Evolutionary conservation across 2,888 invertebrate genomes (phyloP).

Genomic region (Spicauda simplicius): DNA sequence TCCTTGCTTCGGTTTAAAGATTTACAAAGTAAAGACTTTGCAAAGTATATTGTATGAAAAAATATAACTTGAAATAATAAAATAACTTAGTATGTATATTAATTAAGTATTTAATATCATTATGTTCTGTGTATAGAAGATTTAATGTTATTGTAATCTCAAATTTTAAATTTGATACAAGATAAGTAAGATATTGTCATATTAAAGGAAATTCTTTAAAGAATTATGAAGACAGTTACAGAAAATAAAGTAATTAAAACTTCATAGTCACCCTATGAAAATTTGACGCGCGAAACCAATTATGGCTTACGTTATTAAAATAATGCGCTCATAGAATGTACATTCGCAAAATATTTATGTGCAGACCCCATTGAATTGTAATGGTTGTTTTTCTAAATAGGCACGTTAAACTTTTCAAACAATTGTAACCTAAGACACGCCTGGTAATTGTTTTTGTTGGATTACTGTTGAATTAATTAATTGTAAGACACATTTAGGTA

Average conservation of each 20-base stretch:
- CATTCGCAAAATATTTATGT: slow-evolving; percentile 71
- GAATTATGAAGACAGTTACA: too few relatives aligned
- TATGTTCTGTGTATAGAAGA: too few relatives aligned
- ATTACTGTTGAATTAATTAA: slow-evolving; percentile 15
- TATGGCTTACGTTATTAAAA: slow-evolving; percentile 71
- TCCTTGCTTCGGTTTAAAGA: too few relatives aligned
- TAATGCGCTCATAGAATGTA: slow-evolving; percentile 64
- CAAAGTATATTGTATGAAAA: too few relatives aligned
- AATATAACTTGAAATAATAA: too few relatives aligned
- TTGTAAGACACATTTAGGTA: not conserved
- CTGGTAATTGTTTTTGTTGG: slow-evolving; percentile 15
- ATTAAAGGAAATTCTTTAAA: too few relatives aligned
- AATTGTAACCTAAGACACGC: slow-evolving; percentile 18
- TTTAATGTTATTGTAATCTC: too few relatives aligned
- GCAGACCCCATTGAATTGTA: slow-evolving; percentile 63
- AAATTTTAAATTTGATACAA: too few relatives aligned
- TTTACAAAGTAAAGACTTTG: too few relatives aligned
- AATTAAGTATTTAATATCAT: too few relatives aligned
- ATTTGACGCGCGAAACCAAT: slow-evolving; percentile 71
- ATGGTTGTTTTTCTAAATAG: slow-evolving; percentile 56
- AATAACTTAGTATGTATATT: too few relatives aligned
- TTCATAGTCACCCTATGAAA: slow-evolving; percentile 57
- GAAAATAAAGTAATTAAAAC: slow-evolving; percentile 4
- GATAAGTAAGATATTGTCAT: too few relatives aligned
- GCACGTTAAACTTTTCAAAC: slow-evolving; percentile 46